A percentile compares a stretch with the other conserved stretches of the same genome.
Conservation (phyloP, 1,140 invertebrate genomes). For the Drosophila pectinifera region DNA sequence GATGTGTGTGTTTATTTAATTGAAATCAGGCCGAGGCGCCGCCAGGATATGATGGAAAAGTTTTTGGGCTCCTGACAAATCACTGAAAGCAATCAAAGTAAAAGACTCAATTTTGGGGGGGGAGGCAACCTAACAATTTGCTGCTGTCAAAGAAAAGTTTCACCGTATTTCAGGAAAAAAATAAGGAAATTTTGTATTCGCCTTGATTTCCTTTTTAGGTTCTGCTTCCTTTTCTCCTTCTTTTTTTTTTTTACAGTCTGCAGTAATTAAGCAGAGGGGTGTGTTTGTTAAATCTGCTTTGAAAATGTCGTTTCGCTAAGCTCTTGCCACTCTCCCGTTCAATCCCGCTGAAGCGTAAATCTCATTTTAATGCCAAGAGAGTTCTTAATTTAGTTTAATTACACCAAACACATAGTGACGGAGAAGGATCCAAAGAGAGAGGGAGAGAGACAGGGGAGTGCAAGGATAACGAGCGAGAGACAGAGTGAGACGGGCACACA, state of each 20-base stretch:
- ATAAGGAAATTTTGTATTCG: constrained; percentile 37
- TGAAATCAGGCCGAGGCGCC: constrained; percentile 27
- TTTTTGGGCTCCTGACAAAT: constrained; percentile 34
- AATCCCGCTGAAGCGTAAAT: constrained; percentile 78
- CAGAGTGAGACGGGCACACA: constrained; percentile 24
- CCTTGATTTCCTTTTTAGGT: constrained; percentile 23
- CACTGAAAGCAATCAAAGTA: constrained; percentile 41
- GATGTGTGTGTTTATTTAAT: constrained; percentile 53
- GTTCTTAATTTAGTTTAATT: constrained; percentile 83
- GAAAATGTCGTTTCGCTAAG: constrained; percentile 78
- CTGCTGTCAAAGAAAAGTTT: constrained; percentile 21
- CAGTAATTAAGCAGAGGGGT: constrained; percentile 66
- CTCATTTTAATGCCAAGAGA: constrained; percentile 83
- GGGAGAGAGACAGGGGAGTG: not conserved
- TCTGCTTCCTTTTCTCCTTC: not conserved
- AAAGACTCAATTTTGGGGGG: constrained; percentile 30
- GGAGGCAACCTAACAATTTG: not conserved
- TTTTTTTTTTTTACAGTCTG: constrained; percentile 12
- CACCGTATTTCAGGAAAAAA: constrained; percentile 9
- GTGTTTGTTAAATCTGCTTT: constrained; percentile 70
- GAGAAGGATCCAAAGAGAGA: not conserved
- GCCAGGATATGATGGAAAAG: constrained; percentile 32
- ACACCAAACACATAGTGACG: constrained; percentile 63
- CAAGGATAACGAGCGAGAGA: not conserved
- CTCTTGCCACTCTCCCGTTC: constrained; percentile 63